phyloP scores from a whole-genome alignment of 2,888 invertebrate genomes.

The Mycalesis mineus region DNA sequence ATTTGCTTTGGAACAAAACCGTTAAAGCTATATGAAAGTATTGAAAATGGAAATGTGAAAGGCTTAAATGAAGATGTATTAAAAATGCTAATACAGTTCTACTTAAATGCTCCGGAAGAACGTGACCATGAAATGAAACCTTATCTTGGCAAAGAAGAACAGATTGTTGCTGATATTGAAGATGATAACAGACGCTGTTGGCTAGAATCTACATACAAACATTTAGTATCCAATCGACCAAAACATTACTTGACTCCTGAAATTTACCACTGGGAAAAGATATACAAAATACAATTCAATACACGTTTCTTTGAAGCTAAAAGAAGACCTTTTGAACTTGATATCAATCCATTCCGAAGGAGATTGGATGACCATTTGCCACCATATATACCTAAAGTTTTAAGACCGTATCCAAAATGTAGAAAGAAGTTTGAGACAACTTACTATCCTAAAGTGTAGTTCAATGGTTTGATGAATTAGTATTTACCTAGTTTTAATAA shows the following conservation, averaged over 20 bases:
- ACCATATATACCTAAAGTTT: constrained; percentile 82
- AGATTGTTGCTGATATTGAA: constrained; percentile 81
- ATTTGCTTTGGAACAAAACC: constrained; percentile 87
- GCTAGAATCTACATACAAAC: constrained; percentile 83
- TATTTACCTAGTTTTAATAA: neutral
- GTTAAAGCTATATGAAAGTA: constrained; percentile 84
- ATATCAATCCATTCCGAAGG: constrained; percentile 79
- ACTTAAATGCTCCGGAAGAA: constrained; percentile 82
- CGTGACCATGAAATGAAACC: constrained; percentile 84
- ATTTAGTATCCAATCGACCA: constrained; percentile 82
- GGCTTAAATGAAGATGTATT: constrained; percentile 90
- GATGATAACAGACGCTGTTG: constrained; percentile 83
- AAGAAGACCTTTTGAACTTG: constrained; percentile 83
- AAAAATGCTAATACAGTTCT: constrained; percentile 84
- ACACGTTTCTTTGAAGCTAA: constrained; percentile 83
- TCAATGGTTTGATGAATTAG: neutral
- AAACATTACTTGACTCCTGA: constrained; percentile 81
- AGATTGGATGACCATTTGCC: constrained; percentile 82
- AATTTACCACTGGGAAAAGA: constrained; percentile 88
- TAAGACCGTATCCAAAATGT: constrained; percentile 80
- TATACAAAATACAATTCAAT: constrained; percentile 86
- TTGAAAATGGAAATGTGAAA: constrained; percentile 83
- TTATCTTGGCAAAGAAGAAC: constrained; percentile 79
- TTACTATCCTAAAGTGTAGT: constrained; percentile 80
- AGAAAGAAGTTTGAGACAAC: constrained; percentile 82